phyloP scores from a whole-genome alignment of 1,140 invertebrate species.

The Bombus sibiricus region DNA sequence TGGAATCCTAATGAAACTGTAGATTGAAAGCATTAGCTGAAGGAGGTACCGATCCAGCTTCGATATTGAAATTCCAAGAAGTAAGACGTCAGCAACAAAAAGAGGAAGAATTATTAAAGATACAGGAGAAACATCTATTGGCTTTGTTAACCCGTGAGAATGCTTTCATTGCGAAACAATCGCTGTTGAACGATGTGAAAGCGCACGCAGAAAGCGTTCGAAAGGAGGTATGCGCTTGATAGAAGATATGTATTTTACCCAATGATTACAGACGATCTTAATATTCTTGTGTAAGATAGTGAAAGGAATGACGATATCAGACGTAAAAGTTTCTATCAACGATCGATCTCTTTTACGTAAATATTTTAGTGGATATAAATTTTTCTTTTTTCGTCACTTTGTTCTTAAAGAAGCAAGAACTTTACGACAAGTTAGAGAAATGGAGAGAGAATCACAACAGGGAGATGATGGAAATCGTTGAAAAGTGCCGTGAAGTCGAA shows the following conservation, averaged over 20 bases:
- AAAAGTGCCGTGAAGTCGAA: constrained; percentile 27
- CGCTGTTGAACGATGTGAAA: constrained; percentile 16
- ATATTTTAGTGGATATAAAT: too few species aligned
- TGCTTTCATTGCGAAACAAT: constrained; percentile 33
- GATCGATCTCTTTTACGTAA: too few species aligned
- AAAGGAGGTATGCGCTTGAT: constrained; percentile 11
- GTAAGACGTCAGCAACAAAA: background rate
- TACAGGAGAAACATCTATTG: constrained; percentile 28
- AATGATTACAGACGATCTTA: background rate
- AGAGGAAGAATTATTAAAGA: constrained; percentile 15
- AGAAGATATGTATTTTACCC: background rate
- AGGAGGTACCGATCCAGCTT: background rate
- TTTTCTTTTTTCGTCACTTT: background rate
- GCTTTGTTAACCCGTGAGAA: constrained; percentile 20
- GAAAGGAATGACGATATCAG: too few species aligned
- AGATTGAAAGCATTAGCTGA: constrained; percentile 31
- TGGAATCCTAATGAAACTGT: background rate
- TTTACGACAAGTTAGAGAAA: constrained; percentile 43
- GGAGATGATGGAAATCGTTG: constrained; percentile 37
- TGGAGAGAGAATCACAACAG: constrained; percentile 11
- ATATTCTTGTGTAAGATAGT: too few species aligned
- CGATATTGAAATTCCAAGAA: constrained; percentile 20
- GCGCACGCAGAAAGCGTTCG: constrained; percentile 20
- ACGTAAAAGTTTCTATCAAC: too few species aligned
- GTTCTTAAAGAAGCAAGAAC: constrained; percentile 29